Percentiles rank a stretch among this genome's conserved stretches.
These are phyloP conservation scores for Euschistus heros DNA, from an alignment of 1,140 invertebrate genomes.

Conservation along the genomic window DNA sequence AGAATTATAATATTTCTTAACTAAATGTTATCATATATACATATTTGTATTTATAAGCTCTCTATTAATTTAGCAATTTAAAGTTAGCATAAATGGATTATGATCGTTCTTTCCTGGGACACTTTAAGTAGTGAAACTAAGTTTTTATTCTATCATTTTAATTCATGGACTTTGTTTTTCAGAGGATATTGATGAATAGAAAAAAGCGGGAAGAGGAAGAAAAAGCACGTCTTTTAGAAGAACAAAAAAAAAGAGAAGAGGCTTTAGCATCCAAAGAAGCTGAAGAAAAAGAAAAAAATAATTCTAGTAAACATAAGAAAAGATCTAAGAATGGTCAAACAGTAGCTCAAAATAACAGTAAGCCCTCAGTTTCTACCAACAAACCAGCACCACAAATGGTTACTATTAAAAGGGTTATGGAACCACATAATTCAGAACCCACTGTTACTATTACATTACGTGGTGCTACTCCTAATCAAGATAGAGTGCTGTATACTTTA, in stretches of 20 bases:
- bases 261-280: neutral
- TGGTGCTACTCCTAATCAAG: conserved; percentile 59
- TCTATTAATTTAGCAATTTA: too few relatives aligned
- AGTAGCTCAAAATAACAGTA: conserved; percentile 8
- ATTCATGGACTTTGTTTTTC: neutral
- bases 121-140: too few relatives aligned
- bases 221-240: conserved; percentile 20
- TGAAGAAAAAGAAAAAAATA: conserved; percentile 6
- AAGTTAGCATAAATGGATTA: too few relatives aligned
- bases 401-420: conserved; percentile 57
- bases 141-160: too few relatives aligned
- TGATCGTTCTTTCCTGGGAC: too few relatives aligned
- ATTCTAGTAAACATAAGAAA: conserved; percentile 9
- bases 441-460: conserved; percentile 65
- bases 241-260: conserved; percentile 26
- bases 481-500: conserved; percentile 59
- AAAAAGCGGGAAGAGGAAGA: conserved; percentile 22
- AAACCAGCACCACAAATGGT: conserved; percentile 48
- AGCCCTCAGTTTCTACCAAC: neutral
- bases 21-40: too few relatives aligned
- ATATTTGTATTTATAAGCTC: too few relatives aligned
- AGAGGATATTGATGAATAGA: conserved; percentile 15
- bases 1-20: too few relatives aligned
- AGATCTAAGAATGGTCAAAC: conserved; percentile 6
- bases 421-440: conserved; percentile 50